phyloP scores from a whole-genome alignment of 2,113 vertebrate species.

The Glareola pratincola region DNA sequence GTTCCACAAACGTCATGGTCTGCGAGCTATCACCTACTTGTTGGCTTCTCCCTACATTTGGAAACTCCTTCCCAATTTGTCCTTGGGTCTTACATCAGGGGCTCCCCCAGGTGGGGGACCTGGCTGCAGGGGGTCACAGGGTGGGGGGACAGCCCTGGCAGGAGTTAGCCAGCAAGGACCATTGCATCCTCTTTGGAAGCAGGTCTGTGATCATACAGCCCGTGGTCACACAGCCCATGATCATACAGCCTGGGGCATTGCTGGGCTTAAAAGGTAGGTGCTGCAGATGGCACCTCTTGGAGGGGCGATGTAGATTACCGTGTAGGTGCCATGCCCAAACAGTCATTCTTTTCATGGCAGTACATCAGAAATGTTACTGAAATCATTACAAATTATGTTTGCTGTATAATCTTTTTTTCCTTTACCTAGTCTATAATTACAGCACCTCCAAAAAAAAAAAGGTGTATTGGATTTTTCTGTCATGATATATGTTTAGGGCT shows the following conservation, averaged over 20 bases:
- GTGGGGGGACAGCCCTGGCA: background rate
- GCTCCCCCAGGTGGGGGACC: fast-evolving
- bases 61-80: background rate
- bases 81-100: background rate
- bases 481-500: background rate
- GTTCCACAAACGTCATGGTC: background rate
- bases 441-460: background rate
- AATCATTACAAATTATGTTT: conserved; percentile 1
- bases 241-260: fast-evolving
- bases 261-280: background rate
- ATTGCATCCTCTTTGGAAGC: fast-evolving
- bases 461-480: conserved; percentile 19
- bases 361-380: background rate
- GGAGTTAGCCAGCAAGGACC: fast-evolving
- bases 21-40: background rate
- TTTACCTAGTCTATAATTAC: conserved; percentile 36
- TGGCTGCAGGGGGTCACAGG: background rate
- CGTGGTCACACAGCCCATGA: fast-evolving
- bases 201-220: background rate
- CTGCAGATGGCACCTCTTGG: fast-evolving
- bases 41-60: background rate
- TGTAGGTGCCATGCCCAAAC: background rate
- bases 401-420: background rate
- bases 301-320: fast-evolving
- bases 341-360: background rate